These are phyloP conservation scores for Balaenoptera acutorostrata DNA, from an alignment of 2,113 vertebrate species.

Conservation along the genomic window DNA sequence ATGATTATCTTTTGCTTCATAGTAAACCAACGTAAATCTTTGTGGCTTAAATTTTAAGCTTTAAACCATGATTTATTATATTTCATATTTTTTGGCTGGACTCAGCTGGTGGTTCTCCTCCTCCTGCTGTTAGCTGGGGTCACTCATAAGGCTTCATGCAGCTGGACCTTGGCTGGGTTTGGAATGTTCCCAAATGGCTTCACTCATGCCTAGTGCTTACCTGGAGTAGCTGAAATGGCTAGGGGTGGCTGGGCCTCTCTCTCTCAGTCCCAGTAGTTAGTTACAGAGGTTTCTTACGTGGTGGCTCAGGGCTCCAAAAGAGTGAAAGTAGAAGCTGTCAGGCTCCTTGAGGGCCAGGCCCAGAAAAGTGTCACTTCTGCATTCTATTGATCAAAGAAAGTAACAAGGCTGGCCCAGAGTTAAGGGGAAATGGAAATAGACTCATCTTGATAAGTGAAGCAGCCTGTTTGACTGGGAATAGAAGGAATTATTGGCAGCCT, in stretches of 20 bases:
- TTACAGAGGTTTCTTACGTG: not conserved
- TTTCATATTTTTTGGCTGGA: not conserved
- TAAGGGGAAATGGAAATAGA: not conserved
- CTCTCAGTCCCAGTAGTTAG: not conserved
- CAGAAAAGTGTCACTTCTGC: not conserved
- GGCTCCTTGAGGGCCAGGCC: not conserved
- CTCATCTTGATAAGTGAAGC: not conserved
- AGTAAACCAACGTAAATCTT: not conserved
- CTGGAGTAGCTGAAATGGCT: not conserved
- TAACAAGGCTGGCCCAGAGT: not conserved
- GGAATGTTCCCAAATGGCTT: not conserved
- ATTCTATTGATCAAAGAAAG: not conserved
- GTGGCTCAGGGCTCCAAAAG: not conserved
- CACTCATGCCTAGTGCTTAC: not conserved
- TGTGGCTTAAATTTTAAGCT: not conserved
- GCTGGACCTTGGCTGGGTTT: not conserved
- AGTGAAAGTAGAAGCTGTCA: not conserved
- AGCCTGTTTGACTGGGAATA: not conserved
- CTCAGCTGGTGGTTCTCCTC: not conserved
- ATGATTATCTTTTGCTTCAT: not conserved
- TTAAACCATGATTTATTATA: not conserved
- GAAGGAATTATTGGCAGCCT: not conserved
- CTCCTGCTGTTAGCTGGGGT: not conserved
- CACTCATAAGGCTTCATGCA: not conserved
- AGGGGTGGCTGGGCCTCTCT: not conserved